Conservation (phyloP, 2,888 invertebrate species). For the Nomada fabriciana region DNA sequence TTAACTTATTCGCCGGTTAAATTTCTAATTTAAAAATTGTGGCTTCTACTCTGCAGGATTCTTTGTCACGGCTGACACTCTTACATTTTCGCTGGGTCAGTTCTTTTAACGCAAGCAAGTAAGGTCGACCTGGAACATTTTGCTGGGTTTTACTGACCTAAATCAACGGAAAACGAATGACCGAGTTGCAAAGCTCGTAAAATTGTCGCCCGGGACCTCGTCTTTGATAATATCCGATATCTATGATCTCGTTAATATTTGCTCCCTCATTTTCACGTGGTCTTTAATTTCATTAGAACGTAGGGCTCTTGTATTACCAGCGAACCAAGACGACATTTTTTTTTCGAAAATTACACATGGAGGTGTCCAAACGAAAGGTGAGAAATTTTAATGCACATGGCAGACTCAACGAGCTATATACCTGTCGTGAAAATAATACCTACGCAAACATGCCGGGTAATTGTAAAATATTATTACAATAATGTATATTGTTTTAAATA, state of each 20-base stretch:
- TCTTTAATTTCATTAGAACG: slow-evolving; percentile 6
- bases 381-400: too few species aligned
- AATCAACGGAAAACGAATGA: slow-evolving; percentile 50
- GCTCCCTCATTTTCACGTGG: neutral
- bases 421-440: too few species aligned
- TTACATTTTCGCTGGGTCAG: slow-evolving; percentile 61
- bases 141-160: slow-evolving; percentile 62
- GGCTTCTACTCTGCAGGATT: slow-evolving; percentile 4
- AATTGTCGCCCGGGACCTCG: slow-evolving; percentile 39
- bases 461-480: too few species aligned
- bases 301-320: neutral
- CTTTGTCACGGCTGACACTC: slow-evolving; percentile 18
- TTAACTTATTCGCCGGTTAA: too few species aligned
- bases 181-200: slow-evolving; percentile 48
- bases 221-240: slow-evolving; percentile 42
- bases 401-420: too few species aligned
- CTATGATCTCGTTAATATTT: slow-evolving; percentile 4
- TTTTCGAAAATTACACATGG: neutral
- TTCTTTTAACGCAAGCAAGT: slow-evolving; percentile 47
- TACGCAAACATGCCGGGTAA: too few species aligned
- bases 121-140: slow-evolving; percentile 50
- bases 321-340: neutral
- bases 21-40: slow-evolving; percentile 8
- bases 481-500: too few species aligned
- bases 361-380: too few species aligned